Conservation (phyloP, 2,113 vertebrate species). For the Leucosticte australis region DNA sequence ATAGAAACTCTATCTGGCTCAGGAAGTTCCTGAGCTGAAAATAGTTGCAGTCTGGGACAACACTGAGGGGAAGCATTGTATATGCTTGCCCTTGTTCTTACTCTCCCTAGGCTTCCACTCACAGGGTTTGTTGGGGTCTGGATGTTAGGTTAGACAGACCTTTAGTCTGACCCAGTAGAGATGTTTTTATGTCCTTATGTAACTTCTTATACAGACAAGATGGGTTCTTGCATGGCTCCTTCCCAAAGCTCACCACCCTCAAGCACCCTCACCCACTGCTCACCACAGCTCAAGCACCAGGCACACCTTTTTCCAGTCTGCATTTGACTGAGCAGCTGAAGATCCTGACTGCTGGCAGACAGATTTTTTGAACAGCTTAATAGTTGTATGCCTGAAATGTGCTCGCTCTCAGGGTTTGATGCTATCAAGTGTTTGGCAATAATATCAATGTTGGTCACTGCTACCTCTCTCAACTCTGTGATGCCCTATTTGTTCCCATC, state of each 20-base stretch:
- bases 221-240: neutral
- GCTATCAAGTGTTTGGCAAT: neutral
- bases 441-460: rapidly evolving
- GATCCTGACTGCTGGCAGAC: neutral
- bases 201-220: neutral
- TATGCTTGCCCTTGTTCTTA: neutral
- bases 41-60: neutral
- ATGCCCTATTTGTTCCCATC: neutral
- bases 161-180: neutral
- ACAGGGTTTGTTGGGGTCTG: neutral
- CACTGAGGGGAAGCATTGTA: neutral
- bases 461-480: neutral
- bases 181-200: neutral
- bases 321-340: neutral
- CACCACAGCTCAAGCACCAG: neutral
- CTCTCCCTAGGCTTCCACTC: neutral
- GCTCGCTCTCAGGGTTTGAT: rapidly evolving
- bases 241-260: neutral
- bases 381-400: neutral
- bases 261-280: neutral
- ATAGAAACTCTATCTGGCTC: slow-evolving; percentile 27
- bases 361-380: neutral
- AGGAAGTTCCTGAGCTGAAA: slow-evolving; percentile 49
- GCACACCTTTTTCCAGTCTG: neutral
- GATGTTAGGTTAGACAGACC: neutral